Base-by-base conservation (phyloP, 2,888 invertebrate species). In the Hirtodrosophila alboralis region DNA sequence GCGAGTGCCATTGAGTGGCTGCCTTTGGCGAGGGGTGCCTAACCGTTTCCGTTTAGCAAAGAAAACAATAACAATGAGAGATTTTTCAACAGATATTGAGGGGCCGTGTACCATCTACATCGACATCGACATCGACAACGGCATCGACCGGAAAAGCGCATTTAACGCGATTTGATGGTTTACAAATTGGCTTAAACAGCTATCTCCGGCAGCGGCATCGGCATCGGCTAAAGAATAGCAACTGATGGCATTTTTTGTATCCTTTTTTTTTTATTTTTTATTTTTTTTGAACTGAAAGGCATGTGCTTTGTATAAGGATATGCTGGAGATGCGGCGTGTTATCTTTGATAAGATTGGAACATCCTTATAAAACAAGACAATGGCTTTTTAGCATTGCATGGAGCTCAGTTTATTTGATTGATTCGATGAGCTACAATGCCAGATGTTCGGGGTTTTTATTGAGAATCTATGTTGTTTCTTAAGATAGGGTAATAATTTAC, bases 91-190 rank as follows among this genome's bases (percentile, higher is more conserved):
- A 40, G 74, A 70, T 73, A 73, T 44, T 21, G 53, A 53, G 40
- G 45, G 37, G 52, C 45, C 33, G 36, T 26, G 36, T 12, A 27
- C 16, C 45, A 52, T 7, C 51, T 1, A 40, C 31, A 41, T 27
- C 60, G 73, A 84, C 77, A 41, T 27, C 60, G 73, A 84, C 77
- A 48, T 34, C 30, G 2, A 31, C 54, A 48, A 44, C 44, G 31
- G 27, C 52, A 41, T 27, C 60, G 73, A 84, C 77, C 79, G 86
- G 77, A 81, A 87, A 81, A 81, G 73, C 73, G 75, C 81, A 77
- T 80, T 84, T 86, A 88, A 88, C 76, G 74, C 77, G 86, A 88
- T 88, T 88, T 84, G 78, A 86, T 75, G 86, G 83, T 83, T 79
- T 75, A 85, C 79, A 88, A 88, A 88, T 88, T 87, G 89, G 80